These are phyloP conservation scores for Thamnophis sirtalis DNA, from an alignment of 2,113 vertebrate genomes.

Conservation along the genomic window DNA sequence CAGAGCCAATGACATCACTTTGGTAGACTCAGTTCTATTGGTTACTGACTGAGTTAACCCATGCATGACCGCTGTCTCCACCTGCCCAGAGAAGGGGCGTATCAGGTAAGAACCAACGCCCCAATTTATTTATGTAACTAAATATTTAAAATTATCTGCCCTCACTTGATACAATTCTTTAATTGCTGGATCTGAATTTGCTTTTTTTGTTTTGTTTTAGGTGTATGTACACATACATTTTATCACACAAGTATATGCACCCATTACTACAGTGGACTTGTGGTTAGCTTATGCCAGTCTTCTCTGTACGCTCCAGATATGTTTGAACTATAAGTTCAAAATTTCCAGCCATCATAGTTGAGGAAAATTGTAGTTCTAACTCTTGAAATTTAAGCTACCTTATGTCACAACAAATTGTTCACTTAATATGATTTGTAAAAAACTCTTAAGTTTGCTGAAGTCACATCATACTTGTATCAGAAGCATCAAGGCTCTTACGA, in stretches of 20 bases:
- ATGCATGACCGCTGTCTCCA: no score
- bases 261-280: background rate
- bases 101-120: no score
- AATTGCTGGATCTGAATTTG: background rate
- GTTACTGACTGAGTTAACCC: no score
- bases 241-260: background rate
- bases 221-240: background rate
- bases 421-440: background rate
- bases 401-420: background rate
- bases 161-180: background rate
- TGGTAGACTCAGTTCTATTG: no score
- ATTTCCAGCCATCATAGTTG: background rate
- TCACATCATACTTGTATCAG: background rate
- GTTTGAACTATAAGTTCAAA: background rate
- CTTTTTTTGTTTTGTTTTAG: background rate
- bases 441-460: background rate
- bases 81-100: no score
- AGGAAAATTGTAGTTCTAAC: background rate
- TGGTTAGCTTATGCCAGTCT: background rate
- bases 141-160: background rate
- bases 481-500: background rate
- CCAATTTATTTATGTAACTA: background rate
- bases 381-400: background rate
- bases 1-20: no score
- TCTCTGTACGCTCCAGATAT: background rate